Percentiles rank a stretch among this genome's conserved stretches.
phyloP scores from a whole-genome alignment of 2,797 vertebrate genomes.

The Sebastes oblongus region DNA sequence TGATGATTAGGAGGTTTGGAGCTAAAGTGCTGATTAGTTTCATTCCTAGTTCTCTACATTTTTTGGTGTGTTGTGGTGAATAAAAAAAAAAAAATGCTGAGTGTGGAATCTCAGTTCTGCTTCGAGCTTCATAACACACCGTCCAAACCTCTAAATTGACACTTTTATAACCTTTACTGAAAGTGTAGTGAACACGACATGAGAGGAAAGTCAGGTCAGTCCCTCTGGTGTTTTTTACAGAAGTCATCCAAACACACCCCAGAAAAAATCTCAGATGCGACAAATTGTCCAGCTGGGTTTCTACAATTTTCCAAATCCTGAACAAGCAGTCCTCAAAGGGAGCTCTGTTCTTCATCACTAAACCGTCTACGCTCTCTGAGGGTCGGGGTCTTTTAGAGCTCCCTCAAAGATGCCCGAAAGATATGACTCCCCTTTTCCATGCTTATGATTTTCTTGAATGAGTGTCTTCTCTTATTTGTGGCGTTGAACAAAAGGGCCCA shows the following conservation, averaged over 20 bases:
- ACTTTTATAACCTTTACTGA: slow-evolving; percentile 14
- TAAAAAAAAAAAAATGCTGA: slow-evolving; percentile 57
- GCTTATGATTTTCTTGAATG: neutral
- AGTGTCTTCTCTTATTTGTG: neutral
- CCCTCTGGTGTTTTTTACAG: neutral
- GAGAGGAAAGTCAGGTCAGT: neutral
- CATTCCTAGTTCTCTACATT: slow-evolving; percentile 1
- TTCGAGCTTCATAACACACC: slow-evolving; percentile 27
- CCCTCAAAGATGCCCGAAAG: neutral
- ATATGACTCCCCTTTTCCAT: neutral
- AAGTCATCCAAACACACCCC: neutral
- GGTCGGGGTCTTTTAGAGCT: neutral
- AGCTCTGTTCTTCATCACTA: slow-evolving; percentile 20
- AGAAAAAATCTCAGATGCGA: neutral
- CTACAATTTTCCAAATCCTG: neutral
- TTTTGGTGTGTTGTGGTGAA: slow-evolving; percentile 5
- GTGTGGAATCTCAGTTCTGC: slow-evolving; percentile 70
- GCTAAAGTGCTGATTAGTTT: slow-evolving; percentile 31
- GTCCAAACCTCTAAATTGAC: neutral
- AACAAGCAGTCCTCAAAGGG: slow-evolving; percentile 29
- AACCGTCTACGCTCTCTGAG: neutral
- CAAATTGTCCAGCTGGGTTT: neutral
- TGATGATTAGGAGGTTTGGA: neutral
- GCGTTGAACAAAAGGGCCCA: neutral
- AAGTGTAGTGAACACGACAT: neutral